Evolutionary conservation across 2,888 invertebrate species (phyloP), one percentile per base, ranked within the genome.

Genomic region (Myathropa florea): DNA sequence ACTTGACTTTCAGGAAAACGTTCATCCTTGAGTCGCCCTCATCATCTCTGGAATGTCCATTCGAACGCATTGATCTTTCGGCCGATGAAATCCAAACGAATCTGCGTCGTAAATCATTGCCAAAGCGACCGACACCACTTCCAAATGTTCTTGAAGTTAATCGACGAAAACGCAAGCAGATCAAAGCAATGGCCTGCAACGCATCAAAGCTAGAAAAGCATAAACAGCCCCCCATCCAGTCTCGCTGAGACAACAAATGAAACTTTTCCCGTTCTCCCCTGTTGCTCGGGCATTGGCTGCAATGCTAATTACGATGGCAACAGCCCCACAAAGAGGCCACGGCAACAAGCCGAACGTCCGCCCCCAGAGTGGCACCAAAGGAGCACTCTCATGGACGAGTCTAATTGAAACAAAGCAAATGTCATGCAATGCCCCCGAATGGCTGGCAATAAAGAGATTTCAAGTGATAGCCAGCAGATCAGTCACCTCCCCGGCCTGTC

Each of bases 391-490:
- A 65, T 72, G 59, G 65, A 68, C 33, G 46, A 36, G 60, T 46
- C 71, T 72, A 81, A 85, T 85, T 85, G 81, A 81, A 77, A 39
- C 59, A 77, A 85, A 85, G 12, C 77, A 68, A 81, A 81, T 77
- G 72, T 81, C 72, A 77, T 81, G 57, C 68, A 80, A 63, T 72
- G 80, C 72, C 65, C 80, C 67, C 80, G 64, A 85, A 71, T 76
- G 46, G 70, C 59, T 70, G 55, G 10, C 24, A 70, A 80, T 71
- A 65, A 78, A 76, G 14, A 72, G 64, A 77, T 81, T 81, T 85
- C 81, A 81, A 85, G 85, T 85, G 85, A 81, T 81, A 63, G 28
- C 53, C 36, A 68, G 57, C 64, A 59, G 64, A 59, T 55, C 39
- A 72, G 72, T 71, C 53, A 24, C 68, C n/a, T n/a, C n/a, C n/a